Evolutionary conservation across 2,113 vertebrate species (phyloP).

Genomic region (Mastomys natalensis): DNA sequence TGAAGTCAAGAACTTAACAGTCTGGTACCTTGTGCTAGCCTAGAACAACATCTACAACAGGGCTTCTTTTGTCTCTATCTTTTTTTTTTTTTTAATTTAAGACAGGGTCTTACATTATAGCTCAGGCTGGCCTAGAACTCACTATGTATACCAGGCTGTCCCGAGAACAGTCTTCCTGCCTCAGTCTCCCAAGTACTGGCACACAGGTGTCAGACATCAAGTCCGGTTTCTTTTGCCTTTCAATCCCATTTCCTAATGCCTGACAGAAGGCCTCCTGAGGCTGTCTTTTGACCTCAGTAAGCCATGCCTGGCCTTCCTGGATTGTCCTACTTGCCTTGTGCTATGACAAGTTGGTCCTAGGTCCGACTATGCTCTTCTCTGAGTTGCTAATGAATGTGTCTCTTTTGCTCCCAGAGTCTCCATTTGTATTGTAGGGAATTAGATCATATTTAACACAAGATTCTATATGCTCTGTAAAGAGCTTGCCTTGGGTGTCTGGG

Average conservation of each 20-base stretch:
- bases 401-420: background rate
- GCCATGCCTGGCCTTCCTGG: background rate
- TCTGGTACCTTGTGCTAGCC: background rate
- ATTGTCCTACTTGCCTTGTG: background rate
- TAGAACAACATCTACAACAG: background rate
- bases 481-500: too few relatives aligned
- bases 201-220: too few relatives aligned
- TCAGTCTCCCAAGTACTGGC: background rate
- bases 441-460: background rate
- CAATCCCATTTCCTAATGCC: background rate
- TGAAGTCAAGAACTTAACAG: background rate
- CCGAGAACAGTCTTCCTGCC: background rate
- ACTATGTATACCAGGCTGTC: background rate
- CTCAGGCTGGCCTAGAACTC: background rate
- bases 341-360: rapidly evolving
- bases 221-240: background rate
- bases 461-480: background rate
- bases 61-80: background rate
- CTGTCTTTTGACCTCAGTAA: background rate
- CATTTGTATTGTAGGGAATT: background rate
- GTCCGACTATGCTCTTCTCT: background rate
- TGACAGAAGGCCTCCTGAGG: background rate
- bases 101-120: background rate
- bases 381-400: background rate
- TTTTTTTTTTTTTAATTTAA: background rate